Conservation (phyloP, 2,888 invertebrate genomes). For the Zaprionus bogoriensis region DNA sequence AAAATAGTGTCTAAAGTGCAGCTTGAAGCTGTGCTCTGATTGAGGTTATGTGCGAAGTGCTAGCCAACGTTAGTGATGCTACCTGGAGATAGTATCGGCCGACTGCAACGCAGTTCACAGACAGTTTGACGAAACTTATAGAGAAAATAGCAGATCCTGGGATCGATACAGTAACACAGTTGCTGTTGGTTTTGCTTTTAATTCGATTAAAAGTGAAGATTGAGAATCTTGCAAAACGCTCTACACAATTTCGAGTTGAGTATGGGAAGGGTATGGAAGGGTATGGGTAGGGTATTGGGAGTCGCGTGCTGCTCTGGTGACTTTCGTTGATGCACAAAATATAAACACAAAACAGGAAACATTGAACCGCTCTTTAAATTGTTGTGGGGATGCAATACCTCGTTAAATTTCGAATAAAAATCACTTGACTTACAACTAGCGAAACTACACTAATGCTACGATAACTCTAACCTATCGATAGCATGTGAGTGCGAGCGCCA, state of each 20-base stretch:
- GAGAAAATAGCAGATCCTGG: conserved; percentile 22
- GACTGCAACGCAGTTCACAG: conserved; percentile 51
- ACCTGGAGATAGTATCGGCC: not conserved
- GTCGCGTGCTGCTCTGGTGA: conserved; percentile 11
- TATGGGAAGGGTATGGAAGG: not conserved
- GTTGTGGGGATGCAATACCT: conserved; percentile 65
- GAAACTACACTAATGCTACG: conserved; percentile 26
- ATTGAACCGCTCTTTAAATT: conserved; percentile 73
- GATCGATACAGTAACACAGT: conserved; percentile 57
- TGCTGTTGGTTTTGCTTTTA: conserved; percentile 50
- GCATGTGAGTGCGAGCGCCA: conserved; percentile 28
- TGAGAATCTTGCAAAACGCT: conserved; percentile 15
- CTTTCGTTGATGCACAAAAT: conserved; percentile 63
- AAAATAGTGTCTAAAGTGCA: conserved; percentile 8
- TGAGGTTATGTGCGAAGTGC: not conserved
- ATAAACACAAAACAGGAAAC: conserved; percentile 72
- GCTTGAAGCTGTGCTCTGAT: conserved; percentile 12
- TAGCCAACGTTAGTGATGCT: not conserved
- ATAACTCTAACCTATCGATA: conserved; percentile 43
- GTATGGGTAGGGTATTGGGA: not conserved
- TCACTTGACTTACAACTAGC: conserved; percentile 9
- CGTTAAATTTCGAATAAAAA: conserved; percentile 52
- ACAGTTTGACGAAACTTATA: conserved; percentile 68
- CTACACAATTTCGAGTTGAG: conserved; percentile 12
- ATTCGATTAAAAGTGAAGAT: conserved; percentile 55